Base-by-base conservation (phyloP, 2,113 vertebrate genomes). In the Pteruthius melanotis region DNA sequence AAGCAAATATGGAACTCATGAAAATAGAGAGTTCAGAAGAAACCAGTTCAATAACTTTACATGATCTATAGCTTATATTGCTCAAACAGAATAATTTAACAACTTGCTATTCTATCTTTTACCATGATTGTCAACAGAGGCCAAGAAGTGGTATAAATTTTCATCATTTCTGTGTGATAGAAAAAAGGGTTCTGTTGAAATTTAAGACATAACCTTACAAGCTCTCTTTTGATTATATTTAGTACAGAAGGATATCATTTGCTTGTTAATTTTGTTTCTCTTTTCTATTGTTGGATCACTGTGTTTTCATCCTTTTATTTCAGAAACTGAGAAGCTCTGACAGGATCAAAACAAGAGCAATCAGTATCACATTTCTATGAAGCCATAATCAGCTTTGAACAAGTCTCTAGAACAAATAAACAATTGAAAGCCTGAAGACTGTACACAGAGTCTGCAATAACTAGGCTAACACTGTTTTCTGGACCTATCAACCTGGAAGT, bases 171-270 rank as follows among this genome's bases (percentile, higher is more conserved):
- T 35, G 6, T 53, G 53, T 52, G 33, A 85, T 7, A 91, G 63
- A 45, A 71, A 64, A 91, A 85, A 90, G n/a, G 12, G 23, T 35
- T 76, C 19, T 53, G 42, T 28, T 83, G 75, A 94, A 95, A 93
- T 74, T 65, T 74, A 93, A 93, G 78, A 85, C 35, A 47, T 35
- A 95, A 65, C 7, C 59, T 87, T 82, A 84, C 33, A 95, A 87
- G 35, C 7, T 85, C n/a, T 84, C 63, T 83, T 96, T 93, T 82
- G 77, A 82, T 84, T 89, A 76, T 79, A 91, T 84, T 85, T 87
- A 84, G 53, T 50, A 83, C 4, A 53, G 47, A 85, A 82, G 30
- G 37, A 65, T 45, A 69, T 56, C 1, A 63, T 47, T 64, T 65
- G 24, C 63, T 83, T 59, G 21, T 69, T 95, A 95, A 84, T 69